Conservation (phyloP, 2,888 invertebrate species). For the Platypus cylindrus region DNA sequence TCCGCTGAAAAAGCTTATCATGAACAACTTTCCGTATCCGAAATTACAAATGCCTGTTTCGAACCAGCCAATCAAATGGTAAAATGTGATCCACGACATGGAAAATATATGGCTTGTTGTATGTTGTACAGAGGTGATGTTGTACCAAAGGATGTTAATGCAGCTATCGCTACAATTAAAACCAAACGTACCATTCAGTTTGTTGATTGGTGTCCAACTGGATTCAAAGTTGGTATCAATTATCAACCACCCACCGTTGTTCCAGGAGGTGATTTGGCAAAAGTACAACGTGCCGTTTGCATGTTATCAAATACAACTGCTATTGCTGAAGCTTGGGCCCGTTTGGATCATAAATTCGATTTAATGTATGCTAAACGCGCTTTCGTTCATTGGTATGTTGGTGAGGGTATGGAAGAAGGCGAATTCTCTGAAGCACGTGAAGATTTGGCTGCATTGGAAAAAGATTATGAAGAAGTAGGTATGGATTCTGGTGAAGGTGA, state of each 20-base stretch:
- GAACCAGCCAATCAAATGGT: conserved; percentile 95
- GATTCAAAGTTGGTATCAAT: conserved; percentile 76
- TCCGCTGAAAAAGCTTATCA: conserved; percentile 91
- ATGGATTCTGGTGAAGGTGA: conserved; percentile 76
- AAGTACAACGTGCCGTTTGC: conserved; percentile 93
- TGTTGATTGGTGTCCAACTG: conserved; percentile 83
- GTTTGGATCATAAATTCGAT: conserved; percentile 92
- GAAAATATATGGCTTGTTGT: conserved; percentile 93
- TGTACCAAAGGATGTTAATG: conserved; percentile 90
- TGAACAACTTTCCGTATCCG: conserved; percentile 80
- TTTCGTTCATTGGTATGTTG: conserved; percentile 91
- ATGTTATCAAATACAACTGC: conserved; percentile 97
- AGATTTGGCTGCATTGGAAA: conserved; percentile 67
- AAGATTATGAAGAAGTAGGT: conserved; percentile 81
- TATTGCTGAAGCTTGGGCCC: conserved; percentile 94
- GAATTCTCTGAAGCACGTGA: conserved; percentile 82
- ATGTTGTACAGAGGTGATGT: conserved; percentile 65
- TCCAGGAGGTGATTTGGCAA: conserved; percentile 89
- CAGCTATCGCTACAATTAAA: conserved; percentile 92
- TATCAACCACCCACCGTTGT: conserved; percentile 91
- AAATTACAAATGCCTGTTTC: conserved; percentile 92
- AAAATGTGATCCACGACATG: conserved; percentile 84
- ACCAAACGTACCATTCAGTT: conserved; percentile 90
- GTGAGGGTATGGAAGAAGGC: conserved; percentile 79
- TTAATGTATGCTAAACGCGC: conserved; percentile 94